Base-by-base conservation (phyloP, 2,888 invertebrate genomes). In the Actias luna region DNA sequence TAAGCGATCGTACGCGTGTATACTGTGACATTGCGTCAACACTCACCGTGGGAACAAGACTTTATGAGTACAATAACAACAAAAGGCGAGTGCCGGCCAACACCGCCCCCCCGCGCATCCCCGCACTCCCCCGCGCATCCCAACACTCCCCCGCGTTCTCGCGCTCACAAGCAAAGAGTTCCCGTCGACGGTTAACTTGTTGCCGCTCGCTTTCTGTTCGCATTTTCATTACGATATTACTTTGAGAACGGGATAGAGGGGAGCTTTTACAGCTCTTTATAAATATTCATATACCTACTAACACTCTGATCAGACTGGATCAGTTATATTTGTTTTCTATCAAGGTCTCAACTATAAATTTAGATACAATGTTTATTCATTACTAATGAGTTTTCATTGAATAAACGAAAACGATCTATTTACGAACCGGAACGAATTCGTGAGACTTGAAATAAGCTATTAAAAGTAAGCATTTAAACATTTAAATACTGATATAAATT, bases 161-260 rank as follows among this genome's bases (percentile, higher is more conserved):
- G 33, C 5, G 33, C 33, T 8, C 5, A 22, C 8, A 46, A 22
- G 12, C 22, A 22, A 46, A 46, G 8, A 46, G 46, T 22, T 46
- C 46, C 10, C 46, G 22, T 2, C 46, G 22, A 10, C 18, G 22
- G 22, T 18, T 18, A 46, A 46, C 46, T 46, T 46, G 46, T 46
- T 46, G 46, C 46, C 46, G 18, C 1, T 18, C 18, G 46, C 18
- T 46, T 46, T 46, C 46, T 22, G 18, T 46, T 46, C 46, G 22
- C 46, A 46, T 46, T 46, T 46, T 46, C 46, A 22, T 46, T 46
- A 46, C 22, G 22, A 46, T 46, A 46, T 46, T 46, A 22, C 46
- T 46, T 46, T 22, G 8, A 46, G 22, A 22, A 12, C 10, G 46
- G 10, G 46, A 46, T 46, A 22, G 18, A 46, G 42, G 33, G 42